Evolutionary conservation across 2,888 invertebrate species (phyloP).

Genomic region (Chrysina gloriosa): DNA sequence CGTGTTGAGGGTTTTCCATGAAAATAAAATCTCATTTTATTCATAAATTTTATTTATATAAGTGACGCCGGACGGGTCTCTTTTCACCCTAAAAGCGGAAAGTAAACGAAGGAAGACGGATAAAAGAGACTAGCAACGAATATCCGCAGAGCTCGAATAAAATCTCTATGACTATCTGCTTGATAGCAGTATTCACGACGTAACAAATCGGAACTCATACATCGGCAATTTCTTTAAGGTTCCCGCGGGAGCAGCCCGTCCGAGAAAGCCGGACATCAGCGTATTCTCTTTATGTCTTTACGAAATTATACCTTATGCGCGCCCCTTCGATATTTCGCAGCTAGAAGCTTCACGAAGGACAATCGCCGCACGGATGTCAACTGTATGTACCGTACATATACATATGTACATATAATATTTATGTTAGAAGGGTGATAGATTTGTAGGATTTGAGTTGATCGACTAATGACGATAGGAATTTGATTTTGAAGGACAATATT

Average conservation of each 20-base stretch:
- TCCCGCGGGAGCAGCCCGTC: constrained; percentile 58
- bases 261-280: constrained; percentile 61
- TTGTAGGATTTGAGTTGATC: no score
- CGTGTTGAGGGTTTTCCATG: not conserved
- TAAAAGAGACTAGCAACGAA: not conserved
- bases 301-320: constrained; percentile 65
- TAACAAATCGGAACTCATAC: constrained; percentile 64
- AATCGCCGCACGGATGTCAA: not conserved
- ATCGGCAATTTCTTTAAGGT: constrained; percentile 66
- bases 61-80: no score
- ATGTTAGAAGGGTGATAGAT: no score
- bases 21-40: not conserved
- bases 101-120: not conserved
- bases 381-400: no score
- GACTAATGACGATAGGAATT: no score
- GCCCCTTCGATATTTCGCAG: constrained; percentile 51
- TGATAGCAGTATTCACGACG: constrained; percentile 59
- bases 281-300: constrained; percentile 65
- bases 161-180: constrained; percentile 53
- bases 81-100: no score
- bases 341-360: not conserved
- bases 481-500: no score
- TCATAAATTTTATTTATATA: no score
- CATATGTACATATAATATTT: no score
- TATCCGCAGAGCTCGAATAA: constrained; percentile 37